Percentiles rank a stretch among this genome's conserved stretches.
Conservation (phyloP, 1,140 invertebrate genomes). For the Gonioctena quinquepunctata region DNA sequence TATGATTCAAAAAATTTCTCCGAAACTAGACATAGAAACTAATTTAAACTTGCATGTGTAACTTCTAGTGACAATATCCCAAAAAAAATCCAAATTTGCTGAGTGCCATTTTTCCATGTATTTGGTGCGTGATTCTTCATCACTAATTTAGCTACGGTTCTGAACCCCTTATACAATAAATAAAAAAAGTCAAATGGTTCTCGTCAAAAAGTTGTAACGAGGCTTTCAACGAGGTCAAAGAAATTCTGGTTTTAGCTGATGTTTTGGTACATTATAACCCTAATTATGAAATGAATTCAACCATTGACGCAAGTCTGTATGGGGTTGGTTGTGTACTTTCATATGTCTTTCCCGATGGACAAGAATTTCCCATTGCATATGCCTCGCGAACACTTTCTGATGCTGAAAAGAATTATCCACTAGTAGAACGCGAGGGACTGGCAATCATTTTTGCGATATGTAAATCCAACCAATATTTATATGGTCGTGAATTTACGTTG, state of each 20-base stretch:
- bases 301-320: not conserved
- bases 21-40: no score
- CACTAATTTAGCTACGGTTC: not conserved
- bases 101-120: no score
- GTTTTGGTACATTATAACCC: slow-evolving; percentile 1
- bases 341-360: not conserved
- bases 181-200: not conserved
- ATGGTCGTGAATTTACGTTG: slow-evolving; percentile 10
- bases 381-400: not conserved
- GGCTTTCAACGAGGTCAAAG: not conserved
- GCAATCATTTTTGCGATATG: not conserved
- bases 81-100: no score
- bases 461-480: slow-evolving; percentile 18
- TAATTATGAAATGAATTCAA: slow-evolving; percentile 22
- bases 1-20: no score
- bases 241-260: not conserved
- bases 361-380: not conserved
- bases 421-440: not conserved
- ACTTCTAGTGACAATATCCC: no score
- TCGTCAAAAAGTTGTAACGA: not conserved
- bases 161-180: slow-evolving; percentile 19
- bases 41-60: no score
- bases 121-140: no score
- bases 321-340: not conserved
- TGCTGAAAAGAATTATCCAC: not conserved